Percentiles rank a stretch among this genome's conserved stretches.
These are phyloP conservation scores for Chloroceryle amazona DNA, from an alignment of 2,797 vertebrate genomes.

Conservation along the genomic window DNA sequence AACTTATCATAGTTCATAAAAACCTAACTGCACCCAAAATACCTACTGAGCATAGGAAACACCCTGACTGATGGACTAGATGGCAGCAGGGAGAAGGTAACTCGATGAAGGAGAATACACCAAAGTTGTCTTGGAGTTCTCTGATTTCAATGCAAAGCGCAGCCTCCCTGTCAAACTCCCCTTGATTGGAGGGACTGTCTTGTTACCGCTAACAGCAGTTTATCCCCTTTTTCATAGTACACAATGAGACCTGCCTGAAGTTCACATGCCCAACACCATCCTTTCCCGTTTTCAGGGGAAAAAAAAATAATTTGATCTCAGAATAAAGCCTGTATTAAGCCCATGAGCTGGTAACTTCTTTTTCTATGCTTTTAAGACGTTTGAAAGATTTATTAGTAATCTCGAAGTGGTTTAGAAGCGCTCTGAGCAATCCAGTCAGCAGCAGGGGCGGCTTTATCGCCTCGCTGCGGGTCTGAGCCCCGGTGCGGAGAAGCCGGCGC, in stretches of 20 bases:
- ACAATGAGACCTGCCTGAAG: neutral
- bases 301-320: neutral
- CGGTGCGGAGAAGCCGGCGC: no score
- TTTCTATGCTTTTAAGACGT: neutral
- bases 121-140: neutral
- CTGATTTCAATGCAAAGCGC: neutral
- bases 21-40: neutral
- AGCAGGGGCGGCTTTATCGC: neutral
- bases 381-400: neutral
- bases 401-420: neutral
- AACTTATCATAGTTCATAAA: neutral
- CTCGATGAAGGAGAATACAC: neutral
- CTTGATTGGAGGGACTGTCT: neutral
- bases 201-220: accelerated
- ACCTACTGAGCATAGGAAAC: neutral
- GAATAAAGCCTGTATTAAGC: neutral
- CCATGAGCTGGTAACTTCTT: neutral
- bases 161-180: accelerated
- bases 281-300: neutral
- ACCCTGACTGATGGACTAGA: neutral
- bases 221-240: neutral
- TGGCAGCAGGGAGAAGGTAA: neutral
- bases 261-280: neutral
- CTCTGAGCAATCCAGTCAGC: neutral
- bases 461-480: neutral